Conservation (phyloP, 2,888 invertebrate genomes). For the Julus scanicus region DNA sequence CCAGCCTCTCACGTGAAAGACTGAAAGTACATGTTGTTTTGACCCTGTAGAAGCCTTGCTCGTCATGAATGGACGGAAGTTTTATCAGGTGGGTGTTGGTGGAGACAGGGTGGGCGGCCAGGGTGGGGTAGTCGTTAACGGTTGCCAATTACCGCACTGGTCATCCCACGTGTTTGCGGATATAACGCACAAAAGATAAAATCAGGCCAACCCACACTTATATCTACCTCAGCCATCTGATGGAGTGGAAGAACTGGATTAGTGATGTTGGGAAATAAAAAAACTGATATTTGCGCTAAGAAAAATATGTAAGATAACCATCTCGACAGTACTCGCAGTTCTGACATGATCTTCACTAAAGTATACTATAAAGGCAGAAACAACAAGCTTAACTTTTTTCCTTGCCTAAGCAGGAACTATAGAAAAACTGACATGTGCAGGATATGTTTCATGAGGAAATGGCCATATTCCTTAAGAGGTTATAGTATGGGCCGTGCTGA, state of each 20-base stretch:
- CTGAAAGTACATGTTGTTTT: too few relatives aligned
- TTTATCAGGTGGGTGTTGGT: slow-evolving; percentile 8
- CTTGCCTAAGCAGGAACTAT: background rate
- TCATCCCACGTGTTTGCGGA: slow-evolving; percentile 19
- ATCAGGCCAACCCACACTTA: too few relatives aligned
- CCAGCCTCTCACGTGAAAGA: too few relatives aligned
- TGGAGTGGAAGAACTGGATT: background rate
- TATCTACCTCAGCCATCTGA: background rate
- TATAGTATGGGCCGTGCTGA: too few relatives aligned
- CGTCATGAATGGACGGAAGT: too few relatives aligned
- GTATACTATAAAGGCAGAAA: background rate
- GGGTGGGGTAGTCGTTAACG: background rate
- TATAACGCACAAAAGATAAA: slow-evolving; percentile 4
- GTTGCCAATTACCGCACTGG: background rate
- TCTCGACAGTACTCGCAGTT: background rate
- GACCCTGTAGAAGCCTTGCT: too few relatives aligned
- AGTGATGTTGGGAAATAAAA: background rate
- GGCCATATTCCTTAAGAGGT: too few relatives aligned
- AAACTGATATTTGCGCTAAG: background rate
- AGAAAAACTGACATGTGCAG: too few relatives aligned
- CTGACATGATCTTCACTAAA: too few relatives aligned
- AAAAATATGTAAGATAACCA: background rate
- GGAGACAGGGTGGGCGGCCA: slow-evolving; percentile 7
- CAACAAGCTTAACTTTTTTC: background rate
- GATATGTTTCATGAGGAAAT: too few relatives aligned